A percentile compares a stretch with the other conserved stretches of the same genome.
Evolutionary conservation across 2,888 invertebrate species (phyloP).

Genomic region (Eumacrocentrus americanus): DNA sequence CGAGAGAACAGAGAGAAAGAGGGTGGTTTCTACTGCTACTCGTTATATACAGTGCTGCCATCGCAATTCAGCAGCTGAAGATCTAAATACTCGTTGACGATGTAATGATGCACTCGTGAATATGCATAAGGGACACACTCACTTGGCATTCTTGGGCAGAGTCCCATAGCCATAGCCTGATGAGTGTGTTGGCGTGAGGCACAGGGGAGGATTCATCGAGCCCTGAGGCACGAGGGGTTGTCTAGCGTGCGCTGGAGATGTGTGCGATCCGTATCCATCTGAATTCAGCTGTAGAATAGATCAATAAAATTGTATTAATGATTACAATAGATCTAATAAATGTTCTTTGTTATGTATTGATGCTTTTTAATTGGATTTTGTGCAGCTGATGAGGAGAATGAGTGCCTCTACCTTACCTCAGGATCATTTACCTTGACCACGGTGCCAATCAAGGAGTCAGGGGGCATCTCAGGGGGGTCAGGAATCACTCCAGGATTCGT

Average conservation of each 20-base stretch:
- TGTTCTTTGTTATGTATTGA: constrained; percentile 1
- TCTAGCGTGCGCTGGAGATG: constrained; percentile 76
- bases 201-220: constrained; percentile 61
- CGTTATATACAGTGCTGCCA: constrained; percentile 54
- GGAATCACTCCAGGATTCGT: constrained; percentile 62
- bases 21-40: constrained; percentile 37
- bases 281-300: constrained; percentile 74
- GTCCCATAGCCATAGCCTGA: constrained; percentile 63
- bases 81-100: too few relatives aligned
- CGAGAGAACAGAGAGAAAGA: constrained; percentile 9
- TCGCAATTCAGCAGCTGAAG: constrained; percentile 50
- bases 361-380: not conserved
- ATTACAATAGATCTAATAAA: constrained; percentile 12
- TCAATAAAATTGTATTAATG: constrained; percentile 38
- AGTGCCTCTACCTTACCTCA: constrained; percentile 34
- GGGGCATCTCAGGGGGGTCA: constrained; percentile 61
- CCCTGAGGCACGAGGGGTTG: constrained; percentile 80
- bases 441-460: constrained; percentile 80
- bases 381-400: constrained; percentile 20
- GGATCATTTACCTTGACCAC: constrained; percentile 80
- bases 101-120: too few relatives aligned
- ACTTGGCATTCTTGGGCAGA: constrained; percentile 89
- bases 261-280: constrained; percentile 85
- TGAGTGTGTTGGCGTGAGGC: constrained; percentile 59
- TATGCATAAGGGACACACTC: too few relatives aligned